Base-by-base conservation (phyloP, 2,113 vertebrate species). In the Pipa parva region DNA sequence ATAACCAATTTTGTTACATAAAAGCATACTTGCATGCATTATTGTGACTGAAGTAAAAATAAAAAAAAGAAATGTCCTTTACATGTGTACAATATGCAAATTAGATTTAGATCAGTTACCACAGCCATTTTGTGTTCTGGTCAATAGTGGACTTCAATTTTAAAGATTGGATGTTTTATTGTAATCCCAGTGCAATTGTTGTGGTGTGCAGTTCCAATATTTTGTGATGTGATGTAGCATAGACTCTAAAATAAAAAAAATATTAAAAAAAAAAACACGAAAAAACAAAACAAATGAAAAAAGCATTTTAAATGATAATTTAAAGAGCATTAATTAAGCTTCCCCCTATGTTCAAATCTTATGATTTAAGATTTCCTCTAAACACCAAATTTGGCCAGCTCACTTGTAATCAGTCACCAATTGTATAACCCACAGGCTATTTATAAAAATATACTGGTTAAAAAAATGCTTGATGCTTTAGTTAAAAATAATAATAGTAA, bases 81-180 rank as follows among this genome's bases (percentile, higher is more conserved):
- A 90, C 88, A 86, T 91, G 91, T 88, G 85, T 90, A 92, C 85
- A 88, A 90, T 91, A 91, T 89, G 87, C 86, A 87, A 87, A 87
- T 88, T 91, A 90, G 92, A 92, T 87, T 92, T 94, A 93, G 92
- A 90, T 78, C 95, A 92, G 92, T 88, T 83, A 87, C 89, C 83
- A 89, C 83, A 92, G 83, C 88, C 90, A 85, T 90, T 89, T 89
- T 84, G 89, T 90, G 89, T 91, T 82, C 83, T 81, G 90, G 88
- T 91, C 88, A 78, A 83, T 91, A 87, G 87, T 92, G 83, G 86
- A 89, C 85, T 86, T 90, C 81, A 81, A 84, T 86, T 90, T 89
- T 80, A 87, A 87, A 91, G 90, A 91, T 89, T 89, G 92, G 90
- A 92, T 94, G 86, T 90, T 88, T 90, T 95, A 87, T 86, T 86